A percentile compares a stretch with the other conserved stretches of the same genome.
Evolutionary conservation across 2,113 vertebrate genomes (phyloP).

Genomic region (Xenopus laevis): DNA sequence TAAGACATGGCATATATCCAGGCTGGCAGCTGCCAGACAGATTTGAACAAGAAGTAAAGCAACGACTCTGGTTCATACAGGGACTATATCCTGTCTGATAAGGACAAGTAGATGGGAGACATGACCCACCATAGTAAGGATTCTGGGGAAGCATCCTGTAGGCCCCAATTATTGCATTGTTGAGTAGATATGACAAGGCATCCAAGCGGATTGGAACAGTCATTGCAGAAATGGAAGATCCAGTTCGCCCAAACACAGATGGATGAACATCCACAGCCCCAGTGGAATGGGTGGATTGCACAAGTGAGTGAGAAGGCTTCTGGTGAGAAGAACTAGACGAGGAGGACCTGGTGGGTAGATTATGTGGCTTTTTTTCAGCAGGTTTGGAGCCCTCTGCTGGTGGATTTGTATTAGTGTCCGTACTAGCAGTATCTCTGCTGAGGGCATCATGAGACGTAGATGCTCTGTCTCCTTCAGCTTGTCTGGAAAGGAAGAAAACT

Average conservation of each 20-base stretch:
- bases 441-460: background rate
- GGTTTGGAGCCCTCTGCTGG: background rate
- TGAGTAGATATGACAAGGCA: constrained; percentile 59
- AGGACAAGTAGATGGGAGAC: background rate
- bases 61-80: background rate
- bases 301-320: background rate
- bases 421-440: background rate
- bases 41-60: background rate
- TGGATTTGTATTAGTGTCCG: background rate
- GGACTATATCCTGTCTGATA: constrained; percentile 5
- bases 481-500: background rate
- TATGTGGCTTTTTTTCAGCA: constrained; percentile 1
- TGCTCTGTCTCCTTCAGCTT: background rate
- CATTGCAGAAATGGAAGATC: constrained; percentile 23
- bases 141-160: constrained; percentile 40
- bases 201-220: constrained; percentile 60
- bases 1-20: background rate
- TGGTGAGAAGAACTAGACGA: background rate
- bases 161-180: constrained; percentile 54
- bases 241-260: constrained; percentile 1
- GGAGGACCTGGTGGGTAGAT: background rate
- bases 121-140: background rate
- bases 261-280: constrained; percentile 30
- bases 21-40: background rate
- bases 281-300: background rate